Percentiles rank a stretch among this genome's conserved stretches.
Conservation (phyloP, 2,797 vertebrate genomes). For the Lycodopsis pacificus region DNA sequence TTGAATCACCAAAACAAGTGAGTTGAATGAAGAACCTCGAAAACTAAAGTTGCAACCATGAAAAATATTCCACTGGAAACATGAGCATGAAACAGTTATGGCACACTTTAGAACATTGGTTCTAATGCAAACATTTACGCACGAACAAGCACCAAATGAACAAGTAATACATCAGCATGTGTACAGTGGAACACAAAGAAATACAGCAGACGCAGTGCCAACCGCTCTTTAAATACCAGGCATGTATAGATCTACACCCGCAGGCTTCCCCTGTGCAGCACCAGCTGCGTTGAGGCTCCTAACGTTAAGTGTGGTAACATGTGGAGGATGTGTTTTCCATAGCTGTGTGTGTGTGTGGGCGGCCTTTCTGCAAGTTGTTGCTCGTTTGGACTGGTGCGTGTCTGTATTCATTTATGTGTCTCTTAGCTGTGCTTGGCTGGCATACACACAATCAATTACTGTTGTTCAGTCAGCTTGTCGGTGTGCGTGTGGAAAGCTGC, state of each 20-base stretch:
- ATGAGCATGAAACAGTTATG: too few species aligned
- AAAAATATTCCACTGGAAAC: neutral
- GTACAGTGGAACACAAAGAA: constrained; percentile 9
- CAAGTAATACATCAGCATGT: neutral
- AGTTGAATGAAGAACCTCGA: neutral
- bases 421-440: neutral
- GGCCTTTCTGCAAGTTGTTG: constrained; percentile 32
- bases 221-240: constrained; percentile 36
- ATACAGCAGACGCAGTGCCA: constrained; percentile 24
- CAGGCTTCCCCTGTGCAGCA: constrained; percentile 50
- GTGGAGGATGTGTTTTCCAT: constrained; percentile 58
- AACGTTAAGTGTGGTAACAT: constrained; percentile 65
- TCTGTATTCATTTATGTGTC: constrained; percentile 9
- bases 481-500: constrained; percentile 7
- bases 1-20: constrained; percentile 1
- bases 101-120: too few species aligned
- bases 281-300: constrained; percentile 64
- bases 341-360: constrained; percentile 22
- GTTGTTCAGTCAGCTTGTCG: constrained; percentile 1
- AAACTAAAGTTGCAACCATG: neutral
- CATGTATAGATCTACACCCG: constrained; percentile 8
- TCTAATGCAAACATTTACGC: neutral
- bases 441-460: neutral
- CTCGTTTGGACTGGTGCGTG: constrained; percentile 12
- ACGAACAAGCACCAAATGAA: neutral